Evolutionary conservation across 1,140 invertebrate species (phyloP).

Genomic region (Drosophila fuyamai): DNA sequence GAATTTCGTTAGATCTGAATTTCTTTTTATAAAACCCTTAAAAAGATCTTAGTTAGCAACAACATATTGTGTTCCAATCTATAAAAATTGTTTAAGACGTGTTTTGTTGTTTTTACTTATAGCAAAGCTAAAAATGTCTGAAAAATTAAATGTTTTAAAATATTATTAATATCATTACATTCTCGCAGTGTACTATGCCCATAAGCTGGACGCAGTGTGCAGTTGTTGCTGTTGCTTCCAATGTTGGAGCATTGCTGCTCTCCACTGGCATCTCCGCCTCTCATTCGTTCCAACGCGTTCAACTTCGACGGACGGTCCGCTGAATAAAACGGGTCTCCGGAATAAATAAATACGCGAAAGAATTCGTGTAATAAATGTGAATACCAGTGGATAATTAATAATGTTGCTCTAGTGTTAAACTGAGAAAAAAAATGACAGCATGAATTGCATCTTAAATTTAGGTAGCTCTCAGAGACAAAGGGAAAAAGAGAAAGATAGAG

Average conservation of each 20-base stretch:
- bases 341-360: conserved; percentile 7
- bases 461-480: conserved; percentile 1
- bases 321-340: conserved; percentile 12
- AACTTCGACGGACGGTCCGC: conserved; percentile 32
- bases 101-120: no score
- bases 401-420: conserved; percentile 34
- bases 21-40: no score
- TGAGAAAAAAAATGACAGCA: conserved; percentile 29
- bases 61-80: no score
- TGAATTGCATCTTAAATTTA: conserved; percentile 19
- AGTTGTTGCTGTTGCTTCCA: conserved; percentile 37
- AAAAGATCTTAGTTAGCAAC: no score
- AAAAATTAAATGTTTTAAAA: neutral
- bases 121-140: no score
- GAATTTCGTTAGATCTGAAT: no score
- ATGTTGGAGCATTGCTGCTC: conserved; percentile 18
- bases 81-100: no score
- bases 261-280: conserved; percentile 13
- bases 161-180: neutral
- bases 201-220: conserved; percentile 68
- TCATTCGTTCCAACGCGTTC: conserved; percentile 33
- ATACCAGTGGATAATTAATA: conserved; percentile 29
- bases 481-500: neutral
- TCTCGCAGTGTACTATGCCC: conserved; percentile 50
- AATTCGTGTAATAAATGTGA: conserved; percentile 50